phyloP scores from a whole-genome alignment of 2,113 vertebrate species.

The Xenotilapia leptura region DNA sequence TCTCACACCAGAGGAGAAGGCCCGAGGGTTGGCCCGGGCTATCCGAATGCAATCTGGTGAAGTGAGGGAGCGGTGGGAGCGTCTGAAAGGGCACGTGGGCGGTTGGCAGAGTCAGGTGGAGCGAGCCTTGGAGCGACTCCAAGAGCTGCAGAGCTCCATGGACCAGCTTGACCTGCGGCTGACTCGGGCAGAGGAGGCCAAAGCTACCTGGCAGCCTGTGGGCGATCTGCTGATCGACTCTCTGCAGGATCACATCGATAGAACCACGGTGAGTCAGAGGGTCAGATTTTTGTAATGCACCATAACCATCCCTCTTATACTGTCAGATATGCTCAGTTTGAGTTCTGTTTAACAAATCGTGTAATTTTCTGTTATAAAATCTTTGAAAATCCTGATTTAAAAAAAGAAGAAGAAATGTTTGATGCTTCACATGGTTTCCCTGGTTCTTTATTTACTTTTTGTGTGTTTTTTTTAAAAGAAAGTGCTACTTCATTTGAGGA shows the following conservation, averaged over 20 bases:
- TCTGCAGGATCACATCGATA: slow-evolving; percentile 90
- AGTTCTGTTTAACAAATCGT: neutral
- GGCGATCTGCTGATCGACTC: slow-evolving; percentile 92
- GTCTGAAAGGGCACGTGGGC: slow-evolving; percentile 74
- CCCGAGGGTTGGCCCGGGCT: slow-evolving; percentile 83
- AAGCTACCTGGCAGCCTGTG: slow-evolving; percentile 84
- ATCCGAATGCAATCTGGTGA: slow-evolving; percentile 93
- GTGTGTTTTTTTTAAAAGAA: neutral
- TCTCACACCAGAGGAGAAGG: slow-evolving; percentile 88
- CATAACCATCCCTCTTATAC: neutral
- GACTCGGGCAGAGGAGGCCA: slow-evolving; percentile 80
- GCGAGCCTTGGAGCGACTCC: slow-evolving; percentile 82
- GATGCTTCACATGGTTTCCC: neutral
- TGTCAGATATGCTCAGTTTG: neutral
- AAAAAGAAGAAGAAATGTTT: neutral
- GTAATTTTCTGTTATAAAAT: neutral
- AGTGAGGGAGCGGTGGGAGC: slow-evolving; percentile 92
- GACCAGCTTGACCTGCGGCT: slow-evolving; percentile 87
- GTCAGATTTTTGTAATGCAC: neutral
- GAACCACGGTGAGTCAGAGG: slow-evolving; percentile 77
- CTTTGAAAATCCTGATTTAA: neutral
- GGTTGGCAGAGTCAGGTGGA: slow-evolving; percentile 93
- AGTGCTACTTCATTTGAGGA: neutral
- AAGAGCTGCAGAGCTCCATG: slow-evolving; percentile 90
- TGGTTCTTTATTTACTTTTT: neutral